phyloP scores from a whole-genome alignment of 2,113 vertebrate genomes.

The Merops nubicus region DNA sequence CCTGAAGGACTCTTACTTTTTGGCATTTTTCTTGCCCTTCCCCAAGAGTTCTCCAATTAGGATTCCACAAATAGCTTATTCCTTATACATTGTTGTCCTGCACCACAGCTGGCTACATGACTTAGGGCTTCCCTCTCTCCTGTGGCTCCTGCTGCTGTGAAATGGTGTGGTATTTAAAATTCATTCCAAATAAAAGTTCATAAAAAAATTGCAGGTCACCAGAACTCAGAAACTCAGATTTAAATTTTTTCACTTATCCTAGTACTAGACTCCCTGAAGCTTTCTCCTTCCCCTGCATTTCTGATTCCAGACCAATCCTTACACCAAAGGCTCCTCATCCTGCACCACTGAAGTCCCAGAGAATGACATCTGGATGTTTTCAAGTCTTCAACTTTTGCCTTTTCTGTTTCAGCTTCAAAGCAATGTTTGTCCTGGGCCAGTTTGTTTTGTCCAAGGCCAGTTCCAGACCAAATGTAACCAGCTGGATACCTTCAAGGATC shows the following conservation, averaged over 20 bases:
- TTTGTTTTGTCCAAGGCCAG: background rate
- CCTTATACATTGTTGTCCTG: background rate
- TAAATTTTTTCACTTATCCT: background rate
- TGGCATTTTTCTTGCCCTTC: background rate
- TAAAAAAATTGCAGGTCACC: background rate
- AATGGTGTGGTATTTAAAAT: background rate
- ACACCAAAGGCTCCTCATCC: background rate
- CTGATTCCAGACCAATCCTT: background rate
- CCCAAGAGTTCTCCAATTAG: background rate
- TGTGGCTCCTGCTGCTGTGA: background rate
- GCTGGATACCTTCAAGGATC: background rate
- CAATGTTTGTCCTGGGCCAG: background rate
- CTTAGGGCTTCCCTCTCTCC: background rate
- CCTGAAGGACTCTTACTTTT: constrained; percentile 1
- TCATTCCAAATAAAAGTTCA: background rate
- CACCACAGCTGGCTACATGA: background rate
- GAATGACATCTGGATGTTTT: background rate
- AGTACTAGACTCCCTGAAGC: background rate
- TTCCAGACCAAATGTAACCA: background rate
- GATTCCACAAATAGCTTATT: background rate
- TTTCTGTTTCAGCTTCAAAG: background rate
- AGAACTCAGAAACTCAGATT: background rate
- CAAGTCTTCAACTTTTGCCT: background rate
- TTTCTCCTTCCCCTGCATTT: background rate
- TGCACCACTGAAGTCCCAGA: background rate